These are phyloP conservation scores for Anoplius nigerrimus DNA, from an alignment of 2,888 invertebrate species.

Conservation along the genomic window DNA sequence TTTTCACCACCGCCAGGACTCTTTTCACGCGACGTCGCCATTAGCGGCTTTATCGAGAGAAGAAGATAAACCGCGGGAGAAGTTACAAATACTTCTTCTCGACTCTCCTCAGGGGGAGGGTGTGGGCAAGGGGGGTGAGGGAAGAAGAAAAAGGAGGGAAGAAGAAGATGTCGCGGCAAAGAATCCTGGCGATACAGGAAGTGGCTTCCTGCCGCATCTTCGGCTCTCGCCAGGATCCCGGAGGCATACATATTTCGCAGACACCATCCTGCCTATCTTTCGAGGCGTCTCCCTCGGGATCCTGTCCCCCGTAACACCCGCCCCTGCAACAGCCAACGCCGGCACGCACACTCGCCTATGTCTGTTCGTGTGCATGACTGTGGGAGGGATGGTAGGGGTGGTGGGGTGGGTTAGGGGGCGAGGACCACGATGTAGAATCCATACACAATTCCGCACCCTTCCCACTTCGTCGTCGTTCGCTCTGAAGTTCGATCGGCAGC, in stretches of 20 bases:
- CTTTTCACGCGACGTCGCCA: background rate
- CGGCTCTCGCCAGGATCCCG: conserved; percentile 54
- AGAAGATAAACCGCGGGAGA: background rate
- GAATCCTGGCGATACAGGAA: conserved; percentile 40
- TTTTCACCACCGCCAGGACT: background rate
- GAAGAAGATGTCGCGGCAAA: conserved; percentile 28
- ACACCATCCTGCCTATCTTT: conserved; percentile 60
- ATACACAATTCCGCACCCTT: conserved; percentile 39
- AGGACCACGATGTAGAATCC: conserved; percentile 56
- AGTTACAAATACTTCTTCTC: no score
- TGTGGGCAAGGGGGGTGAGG: background rate
- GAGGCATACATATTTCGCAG: conserved; percentile 67
- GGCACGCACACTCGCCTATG: conserved; percentile 32
- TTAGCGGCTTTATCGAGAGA: background rate
- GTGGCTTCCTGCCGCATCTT: conserved; percentile 52
- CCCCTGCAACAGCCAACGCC: conserved; percentile 25
- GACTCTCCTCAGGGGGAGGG: background rate
- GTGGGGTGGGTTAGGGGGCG: conserved; percentile 48
- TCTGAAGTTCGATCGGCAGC: conserved; percentile 32
- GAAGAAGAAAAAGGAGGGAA: conserved; percentile 26
- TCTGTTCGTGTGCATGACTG: no score
- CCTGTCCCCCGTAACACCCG: conserved; percentile 45
- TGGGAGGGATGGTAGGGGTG: conserved; percentile 21
- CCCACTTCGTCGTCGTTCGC: conserved; percentile 24
- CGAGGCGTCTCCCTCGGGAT: conserved; percentile 57